Evolutionary conservation across 2,797 vertebrate genomes (phyloP), one percentile per base, ranked within the genome.

Genomic region (Artibeus lituratus): DNA sequence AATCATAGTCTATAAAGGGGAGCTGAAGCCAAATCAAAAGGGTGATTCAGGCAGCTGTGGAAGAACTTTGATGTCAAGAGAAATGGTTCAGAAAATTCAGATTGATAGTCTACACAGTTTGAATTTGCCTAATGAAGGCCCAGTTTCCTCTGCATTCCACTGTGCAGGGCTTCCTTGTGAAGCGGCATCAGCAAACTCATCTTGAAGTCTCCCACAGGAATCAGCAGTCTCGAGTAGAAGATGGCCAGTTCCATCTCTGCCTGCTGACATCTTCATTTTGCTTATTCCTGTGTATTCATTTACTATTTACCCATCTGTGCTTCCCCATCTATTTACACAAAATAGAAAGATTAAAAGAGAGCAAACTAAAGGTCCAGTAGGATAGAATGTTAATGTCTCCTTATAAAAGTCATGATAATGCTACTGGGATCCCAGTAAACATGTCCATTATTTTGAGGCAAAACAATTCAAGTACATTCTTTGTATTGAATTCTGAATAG

Each of bases 401-500:
- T 86, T 32, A 69, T 39, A 26, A 57, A 65, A 93, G 39, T 55
- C 67, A 59, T 74, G 44, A 53, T n/a, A 51, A 42, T 76, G 29
- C 7, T 57, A 15, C n/a, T 62, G 51, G 16, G 70, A 76, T 69
- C 49, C 83, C 89, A 93, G 35, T 86, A 49, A 29, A n/a, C n/a
- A 35, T 7, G 14, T n/a, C 87, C 86, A 81, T 32, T 53, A 3
- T 70, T 44, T 87, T 90, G 90, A 90, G 67, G 55, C 29, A 80
- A 89, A 6, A 22, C 6, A 83, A 83, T 80, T 80, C 11, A 62
- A 72, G 67, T 87, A 59, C 3, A 42, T 26, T 85, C 7, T 72
- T 85, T 70, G 78, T 70, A 53, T 73, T 77, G 39, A 84, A 89
- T 81, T 91, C 49, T 90, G n/a, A 91, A 94, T 85, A 18, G 59